These are phyloP conservation scores for Stomorhina lunata DNA, from an alignment of 2,888 invertebrate genomes.

Conservation along the genomic window DNA sequence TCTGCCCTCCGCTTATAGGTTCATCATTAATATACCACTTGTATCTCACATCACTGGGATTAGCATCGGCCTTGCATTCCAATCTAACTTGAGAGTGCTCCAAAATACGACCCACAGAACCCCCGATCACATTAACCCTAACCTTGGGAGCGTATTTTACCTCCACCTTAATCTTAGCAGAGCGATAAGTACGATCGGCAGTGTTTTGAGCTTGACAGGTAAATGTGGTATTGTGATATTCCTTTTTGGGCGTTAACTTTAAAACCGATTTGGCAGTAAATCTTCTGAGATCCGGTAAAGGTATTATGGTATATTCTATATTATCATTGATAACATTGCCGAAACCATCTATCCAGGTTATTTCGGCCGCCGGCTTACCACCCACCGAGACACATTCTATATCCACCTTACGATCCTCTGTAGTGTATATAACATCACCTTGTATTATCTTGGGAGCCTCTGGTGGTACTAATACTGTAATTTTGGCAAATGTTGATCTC, in stretches of 20 bases:
- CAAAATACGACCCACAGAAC: slow-evolving; percentile 83
- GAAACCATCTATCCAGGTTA: slow-evolving; percentile 95
- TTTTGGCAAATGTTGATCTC: slow-evolving; percentile 90
- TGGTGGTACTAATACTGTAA: slow-evolving; percentile 94
- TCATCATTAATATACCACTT: slow-evolving; percentile 94
- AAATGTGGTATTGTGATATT: slow-evolving; percentile 94
- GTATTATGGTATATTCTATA: slow-evolving; percentile 88
- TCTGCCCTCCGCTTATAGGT: slow-evolving; percentile 88
- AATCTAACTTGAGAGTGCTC: slow-evolving; percentile 91
- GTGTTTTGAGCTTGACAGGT: slow-evolving; percentile 96
- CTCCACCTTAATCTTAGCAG: slow-evolving; percentile 90
- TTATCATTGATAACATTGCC: slow-evolving; percentile 91
- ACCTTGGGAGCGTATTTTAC: slow-evolving; percentile 95
- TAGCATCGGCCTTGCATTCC: slow-evolving; percentile 92
- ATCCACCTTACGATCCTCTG: slow-evolving; percentile 93
- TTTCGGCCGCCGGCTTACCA: slow-evolving; percentile 97
- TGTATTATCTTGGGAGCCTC: slow-evolving; percentile 93
- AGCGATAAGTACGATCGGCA: slow-evolving; percentile 91
- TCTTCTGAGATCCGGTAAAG: slow-evolving; percentile 88
- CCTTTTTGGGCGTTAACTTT: slow-evolving; percentile 90
- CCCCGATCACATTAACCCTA: slow-evolving; percentile 84
- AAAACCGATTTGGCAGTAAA: slow-evolving; percentile 92
- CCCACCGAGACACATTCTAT: slow-evolving; percentile 94
- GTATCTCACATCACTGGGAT: slow-evolving; percentile 91
- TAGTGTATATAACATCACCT: slow-evolving; percentile 90